Percentiles rank a stretch among this genome's conserved stretches.
Evolutionary conservation across 2,113 vertebrate species (phyloP).

Genomic region (Fregata magnificens): DNA sequence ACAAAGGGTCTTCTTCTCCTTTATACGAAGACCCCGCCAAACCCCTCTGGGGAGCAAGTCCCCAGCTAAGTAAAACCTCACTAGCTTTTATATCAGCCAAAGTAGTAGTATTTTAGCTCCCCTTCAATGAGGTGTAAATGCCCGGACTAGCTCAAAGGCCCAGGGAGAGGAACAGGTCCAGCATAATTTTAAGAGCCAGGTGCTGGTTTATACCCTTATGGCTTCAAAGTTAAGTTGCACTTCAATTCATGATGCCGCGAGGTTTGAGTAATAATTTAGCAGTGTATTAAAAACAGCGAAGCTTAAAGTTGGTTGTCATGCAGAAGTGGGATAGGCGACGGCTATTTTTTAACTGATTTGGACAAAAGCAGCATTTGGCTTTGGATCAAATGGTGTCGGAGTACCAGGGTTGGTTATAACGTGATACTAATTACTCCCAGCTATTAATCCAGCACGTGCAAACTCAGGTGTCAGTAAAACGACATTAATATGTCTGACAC

Average conservation of each 20-base stretch:
- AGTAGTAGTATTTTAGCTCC: not conserved
- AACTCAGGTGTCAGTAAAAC: not conserved
- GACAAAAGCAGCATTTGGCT: slow-evolving; percentile 26
- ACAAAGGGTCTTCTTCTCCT: not conserved
- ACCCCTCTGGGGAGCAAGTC: not conserved
- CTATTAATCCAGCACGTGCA: not conserved
- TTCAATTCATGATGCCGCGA: not conserved
- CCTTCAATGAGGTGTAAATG: not conserved
- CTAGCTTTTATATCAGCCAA: not conserved
- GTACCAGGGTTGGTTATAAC: not conserved
- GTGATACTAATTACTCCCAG: not conserved
- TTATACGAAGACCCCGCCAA: not conserved
- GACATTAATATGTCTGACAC: not conserved
- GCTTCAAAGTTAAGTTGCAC: slow-evolving; percentile 70
- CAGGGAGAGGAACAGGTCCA: not conserved
- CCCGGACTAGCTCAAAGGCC: not conserved
- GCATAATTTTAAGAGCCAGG: slow-evolving; percentile 9
- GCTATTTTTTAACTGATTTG: not conserved
- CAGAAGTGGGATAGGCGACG: not conserved
- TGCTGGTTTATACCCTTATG: slow-evolving; percentile 65
- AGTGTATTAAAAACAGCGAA: slow-evolving; percentile 12
- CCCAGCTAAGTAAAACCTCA: not conserved
- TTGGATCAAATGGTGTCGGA: not conserved
- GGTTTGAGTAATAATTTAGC: slow-evolving; percentile 21
- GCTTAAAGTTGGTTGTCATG: not conserved